Percentiles rank a stretch among this genome's conserved stretches.
These are phyloP conservation scores for Eupithecia pulchellata DNA, from an alignment of 2,888 invertebrate genomes.

Conservation along the genomic window DNA sequence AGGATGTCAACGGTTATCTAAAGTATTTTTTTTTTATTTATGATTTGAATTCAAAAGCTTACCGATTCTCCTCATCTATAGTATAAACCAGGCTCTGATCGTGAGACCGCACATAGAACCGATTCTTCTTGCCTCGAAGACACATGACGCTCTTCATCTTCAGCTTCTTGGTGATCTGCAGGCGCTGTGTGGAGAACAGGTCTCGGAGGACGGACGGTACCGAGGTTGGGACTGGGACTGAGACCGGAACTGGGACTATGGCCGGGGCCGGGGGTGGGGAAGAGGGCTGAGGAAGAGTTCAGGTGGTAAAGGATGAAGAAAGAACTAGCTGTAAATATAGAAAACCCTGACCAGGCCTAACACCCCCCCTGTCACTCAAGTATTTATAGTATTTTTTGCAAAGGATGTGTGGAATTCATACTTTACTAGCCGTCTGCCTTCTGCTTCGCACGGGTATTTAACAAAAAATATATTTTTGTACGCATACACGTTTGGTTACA, in stretches of 20 bases:
- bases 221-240: conserved; percentile 18
- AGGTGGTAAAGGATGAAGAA: background rate
- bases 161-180: conserved; percentile 69
- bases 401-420: too few species aligned
- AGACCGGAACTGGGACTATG: background rate
- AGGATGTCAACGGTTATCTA: too few species aligned
- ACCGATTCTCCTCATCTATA: conserved; percentile 71
- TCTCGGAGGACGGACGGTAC: conserved; percentile 51
- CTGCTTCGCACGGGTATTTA: too few species aligned
- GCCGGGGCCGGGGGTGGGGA: background rate
- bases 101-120: conserved; percentile 63
- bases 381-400: background rate
- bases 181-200: conserved; percentile 58
- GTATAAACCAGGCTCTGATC: conserved; percentile 66
- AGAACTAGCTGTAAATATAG: background rate
- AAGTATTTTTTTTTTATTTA: too few species aligned
- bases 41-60: too few species aligned
- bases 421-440: too few species aligned
- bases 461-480: too few species aligned
- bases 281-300: background rate
- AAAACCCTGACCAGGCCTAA: too few species aligned
- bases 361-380: too few species aligned
- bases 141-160: conserved; percentile 63
- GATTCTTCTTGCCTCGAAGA: conserved; percentile 70
- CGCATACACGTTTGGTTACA: too few species aligned